Conservation (phyloP, 2,113 vertebrate species). For the Promerops cafer region DNA sequence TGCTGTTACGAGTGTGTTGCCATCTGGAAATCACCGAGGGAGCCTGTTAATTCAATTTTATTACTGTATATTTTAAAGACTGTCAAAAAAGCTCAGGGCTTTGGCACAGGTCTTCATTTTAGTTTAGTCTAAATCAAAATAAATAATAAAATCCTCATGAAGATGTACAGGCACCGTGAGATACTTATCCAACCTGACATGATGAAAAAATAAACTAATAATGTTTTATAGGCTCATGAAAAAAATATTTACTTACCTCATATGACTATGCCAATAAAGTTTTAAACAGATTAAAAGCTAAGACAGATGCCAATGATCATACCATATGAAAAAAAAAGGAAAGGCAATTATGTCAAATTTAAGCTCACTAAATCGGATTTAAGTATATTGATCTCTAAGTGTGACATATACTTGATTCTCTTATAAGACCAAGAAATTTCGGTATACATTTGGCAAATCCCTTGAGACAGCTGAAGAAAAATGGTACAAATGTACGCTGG, state of each 20-base stretch:
- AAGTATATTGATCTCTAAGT: background rate
- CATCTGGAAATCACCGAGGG: conserved; percentile 29
- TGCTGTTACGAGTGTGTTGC: background rate
- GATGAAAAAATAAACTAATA: conserved; percentile 50
- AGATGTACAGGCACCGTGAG: conserved; percentile 49
- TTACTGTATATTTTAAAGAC: conserved; percentile 57
- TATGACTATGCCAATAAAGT: background rate
- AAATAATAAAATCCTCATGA: conserved; percentile 58
- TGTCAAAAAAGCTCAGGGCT: conserved; percentile 15
- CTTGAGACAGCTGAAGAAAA: background rate
- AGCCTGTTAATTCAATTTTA: conserved; percentile 57
- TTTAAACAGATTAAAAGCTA: conserved; percentile 21
- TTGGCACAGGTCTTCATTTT: conserved; percentile 27
- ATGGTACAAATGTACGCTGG: background rate
- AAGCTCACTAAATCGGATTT: background rate
- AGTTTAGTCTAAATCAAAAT: conserved; percentile 62
- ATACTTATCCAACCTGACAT: conserved; percentile 29
- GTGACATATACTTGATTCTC: background rate
- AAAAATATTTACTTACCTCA: conserved; percentile 44
- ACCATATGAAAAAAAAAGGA: background rate
- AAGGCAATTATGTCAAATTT: background rate
- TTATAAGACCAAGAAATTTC: background rate
- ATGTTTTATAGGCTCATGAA: conserved; percentile 51
- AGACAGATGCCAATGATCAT: background rate
- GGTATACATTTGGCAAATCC: background rate